Evolutionary conservation across 2,888 invertebrate species (phyloP), one percentile per base, ranked within the genome.

Genomic region (Dasypolia templi): DNA sequence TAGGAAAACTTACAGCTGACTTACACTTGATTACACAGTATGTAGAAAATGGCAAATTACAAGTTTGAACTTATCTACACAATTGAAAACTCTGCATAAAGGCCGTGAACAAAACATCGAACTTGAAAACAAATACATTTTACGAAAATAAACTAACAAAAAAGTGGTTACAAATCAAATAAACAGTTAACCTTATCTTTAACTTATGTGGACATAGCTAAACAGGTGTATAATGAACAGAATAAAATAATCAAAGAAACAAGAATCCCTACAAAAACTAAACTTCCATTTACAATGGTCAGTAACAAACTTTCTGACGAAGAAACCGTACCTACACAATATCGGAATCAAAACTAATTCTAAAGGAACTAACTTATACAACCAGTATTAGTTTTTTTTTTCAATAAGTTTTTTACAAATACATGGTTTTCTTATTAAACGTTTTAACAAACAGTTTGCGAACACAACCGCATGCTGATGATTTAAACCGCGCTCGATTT

Each of bases 401-500:
- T 17, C n/a, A n/a, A n/a, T n/a, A n/a, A n/a, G n/a, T n/a, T n/a
- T n/a, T n/a, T n/a, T n/a, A n/a, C n/a, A n/a, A n/a, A n/a, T n/a
- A 42, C 14, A 32, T 35, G 29, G 3, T 19, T 70, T 67, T 19
- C 22, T 29, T 29, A 12, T 32, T 64, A 55, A 79, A 59, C 42
- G 29, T 55, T 35, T 11, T 39, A n/a, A 58, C 9, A 56, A 73
- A 72, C 51, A 44, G 3, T 56, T 35, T 59, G 17, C 44, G 19
- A 1, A 29, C 62, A 62, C 77, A 78, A n/a, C n/a, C n/a, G n/a
- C 77, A 66, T 51, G 63, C 46, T 11, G 22, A 39, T 22, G 39
- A 59, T 35, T 32, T 63, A 59, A 63, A 67, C 32, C 1, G 11
- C 12, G 62, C n/a, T 32, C 42, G 39, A 82, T 62, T 82, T 67